Conservation (phyloP, 2,113 vertebrate genomes). For the Percopsis transmontana region DNA sequence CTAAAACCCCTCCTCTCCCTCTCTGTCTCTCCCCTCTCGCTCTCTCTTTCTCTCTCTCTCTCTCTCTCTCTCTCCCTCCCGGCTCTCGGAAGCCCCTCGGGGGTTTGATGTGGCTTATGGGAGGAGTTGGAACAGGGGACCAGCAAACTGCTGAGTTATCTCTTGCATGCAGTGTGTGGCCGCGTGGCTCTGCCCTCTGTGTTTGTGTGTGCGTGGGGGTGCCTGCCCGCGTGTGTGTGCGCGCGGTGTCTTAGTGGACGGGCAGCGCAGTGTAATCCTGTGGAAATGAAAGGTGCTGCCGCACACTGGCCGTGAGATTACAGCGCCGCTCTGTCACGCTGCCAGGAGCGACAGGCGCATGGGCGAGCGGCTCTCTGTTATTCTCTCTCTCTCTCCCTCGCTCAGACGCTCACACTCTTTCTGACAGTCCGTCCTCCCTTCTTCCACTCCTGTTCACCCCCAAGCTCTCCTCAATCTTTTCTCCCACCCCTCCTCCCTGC, state of each 20-base stretch:
- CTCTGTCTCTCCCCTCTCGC: slow-evolving; percentile 5
- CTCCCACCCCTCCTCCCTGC: neutral
- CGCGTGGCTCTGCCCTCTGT: slow-evolving; percentile 62
- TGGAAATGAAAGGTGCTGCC: slow-evolving; percentile 82
- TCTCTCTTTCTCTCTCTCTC: slow-evolving; percentile 11
- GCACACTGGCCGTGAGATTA: slow-evolving; percentile 79
- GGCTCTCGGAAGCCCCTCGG: slow-evolving; percentile 13
- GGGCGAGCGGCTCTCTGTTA: slow-evolving; percentile 36
- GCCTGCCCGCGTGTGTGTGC: slow-evolving; percentile 35
- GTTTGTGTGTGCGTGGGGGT: slow-evolving; percentile 31
- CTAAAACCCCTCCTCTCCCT: slow-evolving; percentile 23
- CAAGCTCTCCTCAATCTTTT: too few species aligned
- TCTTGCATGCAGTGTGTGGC: slow-evolving; percentile 73
- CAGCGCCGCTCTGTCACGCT: slow-evolving; percentile 64
- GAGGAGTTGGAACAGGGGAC: slow-evolving; percentile 74
- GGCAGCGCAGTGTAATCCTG: slow-evolving; percentile 74
- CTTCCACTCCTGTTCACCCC: too few species aligned
- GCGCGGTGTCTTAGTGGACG: slow-evolving; percentile 42
- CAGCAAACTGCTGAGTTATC: slow-evolving; percentile 83
- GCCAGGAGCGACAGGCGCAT: slow-evolving; percentile 62
- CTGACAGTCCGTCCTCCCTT: slow-evolving; percentile 7
- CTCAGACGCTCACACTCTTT: slow-evolving; percentile 10
- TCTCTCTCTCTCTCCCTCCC: neutral
- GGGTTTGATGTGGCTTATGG: slow-evolving; percentile 80
- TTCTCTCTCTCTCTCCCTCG: slow-evolving; percentile 2